These are phyloP conservation scores for Thinocorus orbignyianus DNA, from an alignment of 2,113 vertebrate genomes.

Conservation along the genomic window DNA sequence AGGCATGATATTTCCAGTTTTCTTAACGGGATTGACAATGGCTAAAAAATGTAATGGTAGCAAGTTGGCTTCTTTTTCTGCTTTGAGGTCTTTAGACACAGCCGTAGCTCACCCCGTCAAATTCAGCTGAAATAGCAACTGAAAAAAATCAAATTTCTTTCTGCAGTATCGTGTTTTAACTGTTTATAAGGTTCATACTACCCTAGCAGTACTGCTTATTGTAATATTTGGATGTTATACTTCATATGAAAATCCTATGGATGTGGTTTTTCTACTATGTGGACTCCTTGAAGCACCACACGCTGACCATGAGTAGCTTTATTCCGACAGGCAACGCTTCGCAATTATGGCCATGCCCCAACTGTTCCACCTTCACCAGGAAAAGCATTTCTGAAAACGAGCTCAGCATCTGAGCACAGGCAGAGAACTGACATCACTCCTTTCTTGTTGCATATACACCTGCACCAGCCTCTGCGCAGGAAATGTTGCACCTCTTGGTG, in stretches of 20 bases:
- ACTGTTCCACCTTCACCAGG: background rate
- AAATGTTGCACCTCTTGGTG: background rate
- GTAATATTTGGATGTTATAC: background rate
- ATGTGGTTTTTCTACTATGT: background rate
- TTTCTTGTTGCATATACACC: fast-evolving
- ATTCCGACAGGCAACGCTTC: fast-evolving
- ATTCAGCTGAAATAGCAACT: background rate
- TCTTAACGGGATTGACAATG: background rate
- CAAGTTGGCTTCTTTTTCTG: background rate
- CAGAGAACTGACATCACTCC: background rate
- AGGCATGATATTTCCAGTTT: background rate
- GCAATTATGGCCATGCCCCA: background rate
- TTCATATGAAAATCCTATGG: background rate
- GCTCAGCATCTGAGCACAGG: fast-evolving
- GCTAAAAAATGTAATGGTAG: background rate
- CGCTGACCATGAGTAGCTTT: background rate
- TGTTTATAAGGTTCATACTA: background rate
- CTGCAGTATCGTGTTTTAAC: background rate
- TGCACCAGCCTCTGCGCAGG: background rate
- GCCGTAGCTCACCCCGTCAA: background rate
- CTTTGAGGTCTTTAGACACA: background rate
- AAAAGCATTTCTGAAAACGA: fast-evolving
- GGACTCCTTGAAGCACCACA: background rate
- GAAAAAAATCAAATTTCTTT: background rate
- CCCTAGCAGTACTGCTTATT: background rate